Conservation (phyloP, 64 coral and sea anemone species). For the Montipora sp. region DNA sequence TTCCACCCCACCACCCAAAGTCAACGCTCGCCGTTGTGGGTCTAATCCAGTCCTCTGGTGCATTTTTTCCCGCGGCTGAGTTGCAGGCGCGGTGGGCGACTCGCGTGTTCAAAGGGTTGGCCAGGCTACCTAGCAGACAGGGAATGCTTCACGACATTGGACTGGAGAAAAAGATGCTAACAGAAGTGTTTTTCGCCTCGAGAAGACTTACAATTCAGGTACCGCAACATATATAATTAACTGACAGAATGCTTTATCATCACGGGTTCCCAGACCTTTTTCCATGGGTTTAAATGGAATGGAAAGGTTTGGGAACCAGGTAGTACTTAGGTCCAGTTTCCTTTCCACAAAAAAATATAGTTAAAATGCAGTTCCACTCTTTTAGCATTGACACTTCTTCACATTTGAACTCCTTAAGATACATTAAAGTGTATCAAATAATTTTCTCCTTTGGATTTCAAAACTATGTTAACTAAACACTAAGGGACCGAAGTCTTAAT, state of each 20-base stretch:
- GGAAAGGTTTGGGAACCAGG: too few species aligned
- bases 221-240: neutral
- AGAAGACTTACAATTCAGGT: slow-evolving; percentile 46
- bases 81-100: slow-evolving; percentile 69
- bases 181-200: slow-evolving; percentile 6
- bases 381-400: too few species aligned
- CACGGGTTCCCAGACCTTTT: neutral
- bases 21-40: slow-evolving; percentile 78
- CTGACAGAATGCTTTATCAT: too few species aligned
- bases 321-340: too few species aligned
- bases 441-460: too few species aligned
- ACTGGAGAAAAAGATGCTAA: slow-evolving; percentile 21
- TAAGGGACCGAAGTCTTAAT: too few species aligned
- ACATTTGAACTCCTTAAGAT: too few species aligned
- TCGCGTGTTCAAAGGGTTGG: slow-evolving; percentile 71
- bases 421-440: too few species aligned
- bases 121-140: slow-evolving; percentile 49
- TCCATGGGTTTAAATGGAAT: too few species aligned
- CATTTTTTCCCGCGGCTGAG: slow-evolving; percentile 68
- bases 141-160: slow-evolving; percentile 64
- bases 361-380: too few species aligned
- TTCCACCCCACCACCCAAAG: slow-evolving; percentile 66
- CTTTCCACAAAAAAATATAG: too few species aligned
- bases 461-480: too few species aligned
- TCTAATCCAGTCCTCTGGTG: slow-evolving; percentile 41